Evolutionary conservation across 2,888 invertebrate genomes (phyloP).

Genomic region (Eilema sororculum): DNA sequence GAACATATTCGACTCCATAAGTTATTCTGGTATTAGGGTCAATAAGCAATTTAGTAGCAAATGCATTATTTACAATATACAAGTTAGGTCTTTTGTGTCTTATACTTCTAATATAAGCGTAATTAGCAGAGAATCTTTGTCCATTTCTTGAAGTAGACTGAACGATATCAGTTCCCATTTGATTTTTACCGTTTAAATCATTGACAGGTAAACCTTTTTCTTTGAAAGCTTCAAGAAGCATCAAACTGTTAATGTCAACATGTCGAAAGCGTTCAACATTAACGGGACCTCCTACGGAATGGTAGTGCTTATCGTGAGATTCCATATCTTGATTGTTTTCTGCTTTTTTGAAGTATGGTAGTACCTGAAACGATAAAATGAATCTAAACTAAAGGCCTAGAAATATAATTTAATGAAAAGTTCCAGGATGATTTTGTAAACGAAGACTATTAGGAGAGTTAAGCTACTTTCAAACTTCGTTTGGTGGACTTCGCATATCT

Average conservation of each 20-base stretch:
- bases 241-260: constrained; percentile 86
- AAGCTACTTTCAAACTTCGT: background rate
- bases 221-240: constrained; percentile 87
- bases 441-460: background rate
- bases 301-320: constrained; percentile 84
- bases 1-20: constrained; percentile 74
- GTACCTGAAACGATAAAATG: constrained; percentile 70
- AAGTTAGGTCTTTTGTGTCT: constrained; percentile 84
- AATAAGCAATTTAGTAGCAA: constrained; percentile 87
- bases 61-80: constrained; percentile 81
- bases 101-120: constrained; percentile 90
- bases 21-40: constrained; percentile 84
- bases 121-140: constrained; percentile 87
- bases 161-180: constrained; percentile 88
- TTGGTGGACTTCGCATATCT: background rate
- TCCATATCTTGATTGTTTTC: constrained; percentile 88
- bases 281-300: constrained; percentile 88
- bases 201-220: constrained; percentile 88
- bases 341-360: constrained; percentile 91
- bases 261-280: constrained; percentile 89
- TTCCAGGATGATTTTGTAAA: background rate
- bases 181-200: constrained; percentile 87
- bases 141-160: constrained; percentile 89
- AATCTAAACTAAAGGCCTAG: background rate
- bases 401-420: too few relatives aligned